phyloP scores from a whole-genome alignment of 2,797 vertebrate genomes.

The Onychomys leucogaster region DNA sequence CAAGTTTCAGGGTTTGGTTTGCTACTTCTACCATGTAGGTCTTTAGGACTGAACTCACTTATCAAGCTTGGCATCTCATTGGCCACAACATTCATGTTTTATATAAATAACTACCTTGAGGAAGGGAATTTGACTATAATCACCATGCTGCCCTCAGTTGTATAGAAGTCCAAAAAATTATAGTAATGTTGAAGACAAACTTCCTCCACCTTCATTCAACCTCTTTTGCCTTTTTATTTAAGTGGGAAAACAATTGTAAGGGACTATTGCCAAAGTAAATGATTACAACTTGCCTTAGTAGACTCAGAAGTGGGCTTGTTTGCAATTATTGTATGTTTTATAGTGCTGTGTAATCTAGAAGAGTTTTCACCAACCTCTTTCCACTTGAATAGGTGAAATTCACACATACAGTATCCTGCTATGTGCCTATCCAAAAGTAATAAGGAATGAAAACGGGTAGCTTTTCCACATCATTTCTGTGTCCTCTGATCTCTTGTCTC shows the following conservation, averaged over 20 bases:
- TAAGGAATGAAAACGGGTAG: neutral
- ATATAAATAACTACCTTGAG: neutral
- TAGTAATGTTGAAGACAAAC: neutral
- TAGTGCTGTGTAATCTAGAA: neutral
- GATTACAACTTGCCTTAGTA: neutral
- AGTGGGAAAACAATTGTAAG: neutral
- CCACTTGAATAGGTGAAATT: neutral
- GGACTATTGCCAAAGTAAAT: neutral
- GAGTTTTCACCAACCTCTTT: neutral
- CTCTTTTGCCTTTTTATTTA: neutral
- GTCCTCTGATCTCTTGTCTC: neutral
- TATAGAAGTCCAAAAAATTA: neutral
- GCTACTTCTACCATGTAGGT: neutral
- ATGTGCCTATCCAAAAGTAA: neutral
- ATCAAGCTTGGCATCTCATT: neutral
- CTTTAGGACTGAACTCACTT: neutral
- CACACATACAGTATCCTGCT: neutral
- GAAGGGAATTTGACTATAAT: neutral
- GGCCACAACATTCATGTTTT: neutral
- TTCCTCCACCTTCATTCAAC: neutral
- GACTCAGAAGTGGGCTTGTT: neutral
- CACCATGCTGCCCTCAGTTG: neutral
- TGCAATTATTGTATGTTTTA: neutral
- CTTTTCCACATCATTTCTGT: neutral
- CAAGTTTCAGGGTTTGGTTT: neutral